Evolutionary conservation across 1,140 invertebrate species (phyloP), one percentile per base, ranked within the genome.

Genomic region (Pteromalus puparum): DNA sequence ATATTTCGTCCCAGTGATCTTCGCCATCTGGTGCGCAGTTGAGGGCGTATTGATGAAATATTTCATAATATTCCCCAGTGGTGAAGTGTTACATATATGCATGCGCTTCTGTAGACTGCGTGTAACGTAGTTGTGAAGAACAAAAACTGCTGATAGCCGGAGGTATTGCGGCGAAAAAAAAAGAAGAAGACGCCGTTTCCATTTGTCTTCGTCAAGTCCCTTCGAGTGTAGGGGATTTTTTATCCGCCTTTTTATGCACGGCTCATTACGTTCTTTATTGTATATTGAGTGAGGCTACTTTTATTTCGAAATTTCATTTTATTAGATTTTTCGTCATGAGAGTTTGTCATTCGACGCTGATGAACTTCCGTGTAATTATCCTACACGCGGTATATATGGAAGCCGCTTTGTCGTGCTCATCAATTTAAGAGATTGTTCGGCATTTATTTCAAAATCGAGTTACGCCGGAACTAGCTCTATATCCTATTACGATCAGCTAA

Each of bases 1-100:
- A 42, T 53, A 53, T 75, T 18, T 26, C 24, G 75, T 77, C 24
- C 2, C 72, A n/a, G 30, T 77, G 75, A 77, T 77, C 75, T 30
- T 77, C 46, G 3, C 34, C 72, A 74, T 74, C 30, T 74, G 34
- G 30, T 42, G 15, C 72, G 2, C 34, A 6, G 18, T n/a, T 7
- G 53, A 61, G 53, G 53, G 53, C 0, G 72, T 30, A 42, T 74
- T 30, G 34, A 74, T 74, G 34, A 34, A 74, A 74, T 74, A 74
- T 74, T n/a, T n/a, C 72, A 18, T 38, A 42, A n/a, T 42, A 70
- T 70, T 30, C 68, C 10, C 68, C 21, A 18, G 68, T 70, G 68
- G 68, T 1, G 24, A 6, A 9, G 10, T 61, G 18, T n/a, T 61
- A 61, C n/a, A 12, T 34, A 34, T 34, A 53, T 53, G 1, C 9